These are phyloP conservation scores for Natator depressus DNA, from an alignment of 2,113 vertebrate species.

Conservation along the genomic window DNA sequence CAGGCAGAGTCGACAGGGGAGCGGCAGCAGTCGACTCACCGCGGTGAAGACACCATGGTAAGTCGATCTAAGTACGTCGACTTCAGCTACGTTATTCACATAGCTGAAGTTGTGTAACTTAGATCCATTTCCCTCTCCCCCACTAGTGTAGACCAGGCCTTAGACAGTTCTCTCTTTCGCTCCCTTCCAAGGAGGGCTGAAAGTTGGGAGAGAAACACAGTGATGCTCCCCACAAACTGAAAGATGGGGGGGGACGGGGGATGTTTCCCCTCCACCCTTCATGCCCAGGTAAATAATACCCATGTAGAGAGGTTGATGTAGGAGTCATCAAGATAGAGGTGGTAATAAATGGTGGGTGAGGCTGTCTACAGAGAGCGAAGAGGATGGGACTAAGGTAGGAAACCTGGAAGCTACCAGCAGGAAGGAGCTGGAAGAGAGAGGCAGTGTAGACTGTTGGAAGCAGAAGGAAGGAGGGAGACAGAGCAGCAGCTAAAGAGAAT, in stretches of 20 bases:
- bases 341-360: background rate
- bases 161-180: background rate
- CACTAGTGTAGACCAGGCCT: background rate
- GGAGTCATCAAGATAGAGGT: background rate
- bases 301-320: no score
- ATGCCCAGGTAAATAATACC: background rate
- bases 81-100: no score
- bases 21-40: no score
- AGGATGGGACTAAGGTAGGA: background rate
- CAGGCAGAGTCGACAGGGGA: no score
- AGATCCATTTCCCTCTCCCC: no score
- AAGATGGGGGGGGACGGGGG: accelerated
- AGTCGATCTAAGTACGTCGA: no score
- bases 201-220: background rate
- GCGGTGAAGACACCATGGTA: no score
- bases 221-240: accelerated
- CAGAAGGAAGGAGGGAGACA: background rate
- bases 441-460: background rate
- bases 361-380: background rate
- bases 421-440: background rate
- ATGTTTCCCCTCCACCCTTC: background rate
- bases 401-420: background rate
- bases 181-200: background rate
- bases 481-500: background rate
- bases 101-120: no score